A percentile compares a stretch with the other conserved stretches of the same genome.
These are phyloP conservation scores for Drosophila novamexicana DNA, from an alignment of 1,140 invertebrate species.

Conservation along the genomic window DNA sequence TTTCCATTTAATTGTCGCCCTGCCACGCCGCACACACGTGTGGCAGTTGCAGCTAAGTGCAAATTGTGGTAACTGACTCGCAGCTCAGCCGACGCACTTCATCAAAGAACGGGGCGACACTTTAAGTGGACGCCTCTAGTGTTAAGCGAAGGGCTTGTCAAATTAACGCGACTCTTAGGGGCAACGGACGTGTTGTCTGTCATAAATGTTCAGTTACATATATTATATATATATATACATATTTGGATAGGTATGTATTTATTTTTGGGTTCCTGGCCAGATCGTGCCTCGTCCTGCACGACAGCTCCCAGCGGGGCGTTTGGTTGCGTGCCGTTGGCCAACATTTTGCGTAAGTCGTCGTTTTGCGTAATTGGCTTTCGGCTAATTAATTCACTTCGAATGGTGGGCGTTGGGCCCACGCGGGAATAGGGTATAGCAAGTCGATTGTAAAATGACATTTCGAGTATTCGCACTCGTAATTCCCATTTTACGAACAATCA, in stretches of 20 bases:
- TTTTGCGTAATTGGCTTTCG: conserved; percentile 80
- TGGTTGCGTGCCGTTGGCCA: conserved; percentile 60
- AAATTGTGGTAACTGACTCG: conserved; percentile 37
- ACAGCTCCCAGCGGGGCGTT: conserved; percentile 36
- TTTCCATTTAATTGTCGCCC: conserved; percentile 71
- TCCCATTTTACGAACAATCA: conserved; percentile 46
- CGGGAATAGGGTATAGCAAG: conserved; percentile 2
- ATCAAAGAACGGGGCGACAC: conserved; percentile 45
- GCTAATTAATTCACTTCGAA: conserved; percentile 76
- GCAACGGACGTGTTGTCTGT: conserved; percentile 2
- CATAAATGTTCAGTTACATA: conserved; percentile 8
- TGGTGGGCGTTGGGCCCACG: conserved; percentile 34
- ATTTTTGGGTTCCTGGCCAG: conserved; percentile 33
- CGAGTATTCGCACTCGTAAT: conserved; percentile 13
- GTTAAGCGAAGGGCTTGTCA: conserved; percentile 43
- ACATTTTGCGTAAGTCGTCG: conserved; percentile 65
- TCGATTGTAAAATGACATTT: conserved; percentile 42
- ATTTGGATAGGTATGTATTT: conserved; percentile 28
- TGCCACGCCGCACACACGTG: conserved; percentile 13
- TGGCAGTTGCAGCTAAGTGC: conserved; percentile 48
- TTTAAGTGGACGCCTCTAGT: conserved; percentile 19
- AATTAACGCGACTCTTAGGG: conserved; percentile 66
- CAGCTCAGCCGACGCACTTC: conserved; percentile 27
- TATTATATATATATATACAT: too few relatives aligned
- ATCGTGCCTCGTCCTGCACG: not conserved